A percentile compares a stretch with the other conserved stretches of the same genome.
phyloP scores from a whole-genome alignment of 2,888 invertebrate species.

The Achlya flavicornis region DNA sequence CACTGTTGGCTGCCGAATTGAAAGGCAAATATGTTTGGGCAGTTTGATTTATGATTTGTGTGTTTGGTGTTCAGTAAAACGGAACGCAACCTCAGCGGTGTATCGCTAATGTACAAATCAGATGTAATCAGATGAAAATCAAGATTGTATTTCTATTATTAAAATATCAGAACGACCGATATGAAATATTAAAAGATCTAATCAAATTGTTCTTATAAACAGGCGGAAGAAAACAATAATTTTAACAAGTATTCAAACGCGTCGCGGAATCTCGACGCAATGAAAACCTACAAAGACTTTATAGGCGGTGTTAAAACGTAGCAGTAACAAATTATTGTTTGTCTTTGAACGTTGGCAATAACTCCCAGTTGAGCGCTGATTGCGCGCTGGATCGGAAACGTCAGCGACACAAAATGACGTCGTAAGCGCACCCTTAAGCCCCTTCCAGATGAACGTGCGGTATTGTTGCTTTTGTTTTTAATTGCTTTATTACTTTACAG shows the following conservation, averaged over 20 bases:
- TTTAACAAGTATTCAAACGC: background rate
- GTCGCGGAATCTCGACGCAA: background rate
- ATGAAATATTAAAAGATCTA: background rate
- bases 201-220: background rate
- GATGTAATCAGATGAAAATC: no score
- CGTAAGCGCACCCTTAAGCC: constrained; percentile 9
- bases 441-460: constrained; percentile 2
- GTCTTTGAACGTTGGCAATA: constrained; percentile 23
- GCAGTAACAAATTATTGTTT: constrained; percentile 27
- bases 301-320: constrained; percentile 4
- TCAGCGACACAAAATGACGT: constrained; percentile 31
- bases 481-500: background rate
- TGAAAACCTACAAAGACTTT: constrained; percentile 18
- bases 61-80: background rate
- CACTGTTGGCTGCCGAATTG: constrained; percentile 22
- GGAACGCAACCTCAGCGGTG: background rate
- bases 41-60: background rate
- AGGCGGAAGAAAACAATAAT: background rate
- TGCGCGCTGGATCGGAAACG: constrained; percentile 38
- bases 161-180: background rate
- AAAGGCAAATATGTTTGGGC: constrained; percentile 20
- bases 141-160: background rate
- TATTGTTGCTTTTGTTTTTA: background rate
- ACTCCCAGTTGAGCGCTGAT: constrained; percentile 20
- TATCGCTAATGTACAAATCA: no score